Base-by-base conservation (phyloP, 2,888 invertebrate genomes). In the Apantesis nais region DNA sequence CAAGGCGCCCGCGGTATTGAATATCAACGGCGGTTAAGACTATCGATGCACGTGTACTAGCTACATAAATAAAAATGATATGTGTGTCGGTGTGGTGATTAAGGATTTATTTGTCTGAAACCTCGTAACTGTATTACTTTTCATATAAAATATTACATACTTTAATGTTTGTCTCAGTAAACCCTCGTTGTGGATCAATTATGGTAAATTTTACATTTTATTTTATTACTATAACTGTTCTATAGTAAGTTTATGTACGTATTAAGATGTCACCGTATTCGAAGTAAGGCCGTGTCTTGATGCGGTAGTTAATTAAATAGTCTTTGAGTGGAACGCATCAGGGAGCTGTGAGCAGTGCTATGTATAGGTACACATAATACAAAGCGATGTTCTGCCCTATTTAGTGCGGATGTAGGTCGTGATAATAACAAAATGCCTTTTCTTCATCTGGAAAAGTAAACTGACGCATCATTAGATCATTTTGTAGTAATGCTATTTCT, bases 381-480 rank as follows among this genome's bases (percentile, higher is more conserved):
- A 68, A 71, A 67, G 74, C 67, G 64, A 68, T 78, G 68, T 81
- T 81, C 81, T 80, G 84, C 80, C 69, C 85, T 73, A 84, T 84
- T 85, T 85, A 78, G 74, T 77, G 75, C 74, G 74, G 78, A 85
- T 83, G 77, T 85, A 84, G 85, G 85, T 85, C 85, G 83, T 74
- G 82, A 77, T 69, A 73, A 77, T 78, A 82, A 75, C 75, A 80
- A 77, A 76, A 75, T 73, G 73, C 73, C 64, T 76, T 67, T 77
- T 73, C 68, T 72, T 72, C 72, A 72, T 81, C 70, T 70, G 68
- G 74, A 80, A 72, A 68, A 75, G 71, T 65, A 72, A 65, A 74
- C 55, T 58, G 71, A 48, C 66, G 69, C 68, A 62, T 74, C 67
- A 62, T 64, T 66, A 72, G 12, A 9, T 14, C 39, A 31, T 62